Conservation (phyloP, 1,140 invertebrate genomes). For the Heliconius congener region DNA sequence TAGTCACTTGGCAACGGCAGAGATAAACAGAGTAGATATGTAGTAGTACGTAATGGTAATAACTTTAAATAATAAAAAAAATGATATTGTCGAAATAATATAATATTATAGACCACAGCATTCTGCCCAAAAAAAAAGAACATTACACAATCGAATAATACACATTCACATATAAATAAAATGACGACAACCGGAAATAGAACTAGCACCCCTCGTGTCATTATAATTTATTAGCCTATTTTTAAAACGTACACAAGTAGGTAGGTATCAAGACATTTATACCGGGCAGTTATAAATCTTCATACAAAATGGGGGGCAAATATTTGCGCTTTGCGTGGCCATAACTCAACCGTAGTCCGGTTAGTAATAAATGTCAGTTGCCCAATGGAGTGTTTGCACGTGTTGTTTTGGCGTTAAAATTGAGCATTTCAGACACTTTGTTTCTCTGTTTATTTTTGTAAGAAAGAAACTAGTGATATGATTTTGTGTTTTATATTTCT, state of each 20-base stretch:
- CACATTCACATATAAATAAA: neutral
- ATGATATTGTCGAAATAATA: no score
- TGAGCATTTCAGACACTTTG: neutral
- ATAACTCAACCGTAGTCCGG: slow-evolving; percentile 28
- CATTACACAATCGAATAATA: neutral
- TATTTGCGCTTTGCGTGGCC: slow-evolving; percentile 31
- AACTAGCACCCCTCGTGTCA: neutral
- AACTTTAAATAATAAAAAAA: no score
- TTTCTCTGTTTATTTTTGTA: neutral
- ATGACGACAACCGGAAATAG: neutral
- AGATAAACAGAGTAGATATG: no score
- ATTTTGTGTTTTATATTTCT: no score
- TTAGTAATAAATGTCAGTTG: slow-evolving; percentile 27
- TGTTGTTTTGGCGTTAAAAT: slow-evolving; percentile 1
- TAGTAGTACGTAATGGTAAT: no score
- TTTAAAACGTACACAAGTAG: slow-evolving; percentile 3
- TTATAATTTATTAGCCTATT: neutral
- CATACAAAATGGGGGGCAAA: slow-evolving; percentile 32
- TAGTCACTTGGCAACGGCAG: no score
- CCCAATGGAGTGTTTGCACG: slow-evolving; percentile 21
- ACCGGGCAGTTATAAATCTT: slow-evolving; percentile 25
- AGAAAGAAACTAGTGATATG: no score
- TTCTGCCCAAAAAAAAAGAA: no score
- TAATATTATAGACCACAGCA: no score
- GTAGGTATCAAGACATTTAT: slow-evolving; percentile 20